Conservation (phyloP, 2,888 invertebrate genomes). For the Tipula lateralis region DNA sequence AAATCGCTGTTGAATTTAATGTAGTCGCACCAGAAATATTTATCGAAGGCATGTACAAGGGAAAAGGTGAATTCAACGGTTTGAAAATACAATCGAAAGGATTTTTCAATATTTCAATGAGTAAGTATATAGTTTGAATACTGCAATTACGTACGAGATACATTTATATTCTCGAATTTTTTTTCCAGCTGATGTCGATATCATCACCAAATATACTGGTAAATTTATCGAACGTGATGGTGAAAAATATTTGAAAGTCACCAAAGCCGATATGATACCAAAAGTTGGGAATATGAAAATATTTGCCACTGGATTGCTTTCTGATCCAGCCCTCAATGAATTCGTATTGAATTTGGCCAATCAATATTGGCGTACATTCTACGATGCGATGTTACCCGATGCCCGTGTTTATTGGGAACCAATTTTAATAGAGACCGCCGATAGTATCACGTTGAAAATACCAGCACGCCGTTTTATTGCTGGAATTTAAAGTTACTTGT, state of each 20-base stretch:
- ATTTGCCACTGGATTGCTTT: slow-evolving; percentile 56
- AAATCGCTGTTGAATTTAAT: slow-evolving; percentile 56
- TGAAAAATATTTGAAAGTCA: slow-evolving; percentile 55
- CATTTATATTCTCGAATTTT: too few relatives aligned
- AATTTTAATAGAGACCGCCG: background rate
- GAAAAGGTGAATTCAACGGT: slow-evolving; percentile 58
- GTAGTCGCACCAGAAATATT: slow-evolving; percentile 53
- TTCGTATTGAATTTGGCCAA: slow-evolving; percentile 52
- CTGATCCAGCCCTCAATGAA: slow-evolving; percentile 63
- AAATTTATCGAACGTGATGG: slow-evolving; percentile 53
- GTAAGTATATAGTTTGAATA: slow-evolving; percentile 50
- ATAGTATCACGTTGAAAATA: background rate
- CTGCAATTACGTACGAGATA: too few relatives aligned
- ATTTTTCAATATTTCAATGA: slow-evolving; percentile 55
- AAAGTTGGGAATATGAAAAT: slow-evolving; percentile 60
- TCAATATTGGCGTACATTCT: slow-evolving; percentile 55
- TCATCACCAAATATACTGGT: slow-evolving; percentile 57
- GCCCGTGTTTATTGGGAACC: slow-evolving; percentile 45
- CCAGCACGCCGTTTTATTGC: background rate
- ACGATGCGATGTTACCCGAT: slow-evolving; percentile 51
- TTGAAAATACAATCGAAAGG: slow-evolving; percentile 59
- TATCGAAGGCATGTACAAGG: slow-evolving; percentile 57
- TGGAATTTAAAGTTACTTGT: background rate
- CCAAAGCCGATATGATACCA: slow-evolving; percentile 58
- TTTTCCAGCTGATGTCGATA: slow-evolving; percentile 53